Base-by-base conservation (phyloP, 2,888 invertebrate species). In the Tridacna crocea region DNA sequence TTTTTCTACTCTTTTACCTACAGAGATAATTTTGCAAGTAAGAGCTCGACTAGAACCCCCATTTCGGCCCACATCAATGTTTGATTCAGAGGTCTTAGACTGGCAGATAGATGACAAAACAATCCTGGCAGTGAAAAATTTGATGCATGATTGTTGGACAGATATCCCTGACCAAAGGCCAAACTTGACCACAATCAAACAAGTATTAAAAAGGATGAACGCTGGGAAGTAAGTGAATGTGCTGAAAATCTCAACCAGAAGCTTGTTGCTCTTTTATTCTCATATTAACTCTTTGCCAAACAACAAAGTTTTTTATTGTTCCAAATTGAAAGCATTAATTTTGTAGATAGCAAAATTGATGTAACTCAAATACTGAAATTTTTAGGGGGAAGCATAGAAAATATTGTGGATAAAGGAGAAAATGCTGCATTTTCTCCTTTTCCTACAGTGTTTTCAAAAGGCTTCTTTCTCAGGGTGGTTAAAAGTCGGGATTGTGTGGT, bases 61-160 rank as follows among this genome's bases (percentile, higher is more conserved):
- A 19, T 90, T 86, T 70, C 88, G 91, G 2, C 91, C 91, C 13
- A 66, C 72, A 2, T 46, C 72, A 8, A 66, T 75, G 46, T 10
- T 48, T 4, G 47, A 75, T 4, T 24, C 65, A 10, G 22, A 46
- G 0, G 65, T 72, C 11, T 70, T 70, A 1, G 47, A 55, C 0
- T 48, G 60, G 46, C 55, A 77, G 13, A 10, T 55, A 6, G 61
- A 75, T 48, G 76, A 78, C 0, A 81, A 73, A 19, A 58, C 74
- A 11, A 72, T 76, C 0, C 51, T 74, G 15, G 73, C 68, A 47
- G 36, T 63, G 0, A 48, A 79, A 17, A 27, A 78, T 15, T 58
- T 92, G 47, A 89, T 92, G 84, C 77, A 81, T 26, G 65, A 75
- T 17, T 89, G 91, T 72, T 92, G 91, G 91, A 70, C 65, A 2